Base-by-base conservation (phyloP, 2,888 invertebrate genomes). In the Synanthedon myopaeformis region DNA sequence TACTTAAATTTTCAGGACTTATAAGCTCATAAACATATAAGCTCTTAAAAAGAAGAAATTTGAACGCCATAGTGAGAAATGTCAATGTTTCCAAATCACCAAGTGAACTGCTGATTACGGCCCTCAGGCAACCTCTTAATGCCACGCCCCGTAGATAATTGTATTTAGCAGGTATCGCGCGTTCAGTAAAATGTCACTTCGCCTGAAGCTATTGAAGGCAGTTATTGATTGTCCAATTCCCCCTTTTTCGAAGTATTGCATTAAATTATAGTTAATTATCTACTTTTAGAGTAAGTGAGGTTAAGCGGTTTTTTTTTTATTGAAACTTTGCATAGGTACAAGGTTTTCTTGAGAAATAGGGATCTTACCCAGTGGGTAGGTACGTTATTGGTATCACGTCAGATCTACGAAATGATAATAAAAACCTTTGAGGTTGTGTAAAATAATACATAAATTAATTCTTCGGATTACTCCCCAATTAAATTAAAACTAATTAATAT, bases 121-220 rank as follows among this genome's bases (percentile, higher is more conserved):
- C 72, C 71, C 64, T 59, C 53, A 57, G 57, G 69, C 67, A 64
- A 55, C 58, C 54, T 62, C 61, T 64, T 64, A 57, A 60, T 55
- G 14, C 45, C 52, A 62, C 65, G 58, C 60, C 64, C 60, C 61
- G 60, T 60, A 54, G 59, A 59, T 67, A 70, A 75, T 73, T 73
- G 72, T 61, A 51, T 60, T 63, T 63, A 63, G 69, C 66, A 60
- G 42, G 58, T 57, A 65, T 66, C 64, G 61, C 57, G 65, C 5
- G n/a, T 14, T 45, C 45, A 12, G 45, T 14, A 12, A 45, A 45
- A 45, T 45, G 45, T 45, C 45, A 45, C 45, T 45, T 45, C 45
- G 45, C 45, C 45, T 45, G 45, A 45, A 45, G 45, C 45, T n/a
- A 45, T 14, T 45, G 14, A 6, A 45, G 6, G 45, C 14, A 45